Base-by-base conservation (phyloP, 2,113 vertebrate genomes). In the Brachypodius melanocephalos region DNA sequence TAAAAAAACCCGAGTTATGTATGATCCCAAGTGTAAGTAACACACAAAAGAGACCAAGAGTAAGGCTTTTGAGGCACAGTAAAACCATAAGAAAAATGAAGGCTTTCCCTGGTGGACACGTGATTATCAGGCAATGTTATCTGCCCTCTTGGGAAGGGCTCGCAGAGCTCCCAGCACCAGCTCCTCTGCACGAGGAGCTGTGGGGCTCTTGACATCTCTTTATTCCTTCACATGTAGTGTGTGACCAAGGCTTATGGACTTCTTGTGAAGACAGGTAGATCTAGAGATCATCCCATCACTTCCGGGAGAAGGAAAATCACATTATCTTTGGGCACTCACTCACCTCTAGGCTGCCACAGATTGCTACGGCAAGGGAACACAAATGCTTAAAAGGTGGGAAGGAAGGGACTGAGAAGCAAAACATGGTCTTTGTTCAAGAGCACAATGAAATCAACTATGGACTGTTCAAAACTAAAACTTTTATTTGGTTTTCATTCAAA, bases 151-250 rank as follows among this genome's bases (percentile, higher is more conserved):
- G 40, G 48, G 63, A 74, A 77, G 12, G 24, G 18, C 17, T 18
- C 2, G 24, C 32, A 59, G 46, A 77, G 14, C 16, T 78, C 69
- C 48, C 66, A 63, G 38, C 68, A 58, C 14, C 40, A 67, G 25
- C 17, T 46, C 9, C 28, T 76, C 21, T 0, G 0, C 54, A 57
- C 0, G 0, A 81, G 46, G 11, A 74, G 40, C 49, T 7, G 1
- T 22, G 40, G 32, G 84, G 38, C 45, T 36, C 25, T 29, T 38
- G 42, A 16, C 32, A 66, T 1, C 63, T 14, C 31, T 45, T 58
- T 2, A 0, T 67, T 76, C 32, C 52, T 83, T 90, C 63, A 14
- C 0, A 1, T 18, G 10, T 28, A 4, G 6, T 46, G 71, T 55
- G 31, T 52, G 61, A 45, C 63, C 54, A 76, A 68, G 19, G 34